A percentile compares a stretch with the other conserved stretches of the same genome.
phyloP scores from a whole-genome alignment of 1,140 invertebrate genomes.

The Pseudachorutes palmiensis region DNA sequence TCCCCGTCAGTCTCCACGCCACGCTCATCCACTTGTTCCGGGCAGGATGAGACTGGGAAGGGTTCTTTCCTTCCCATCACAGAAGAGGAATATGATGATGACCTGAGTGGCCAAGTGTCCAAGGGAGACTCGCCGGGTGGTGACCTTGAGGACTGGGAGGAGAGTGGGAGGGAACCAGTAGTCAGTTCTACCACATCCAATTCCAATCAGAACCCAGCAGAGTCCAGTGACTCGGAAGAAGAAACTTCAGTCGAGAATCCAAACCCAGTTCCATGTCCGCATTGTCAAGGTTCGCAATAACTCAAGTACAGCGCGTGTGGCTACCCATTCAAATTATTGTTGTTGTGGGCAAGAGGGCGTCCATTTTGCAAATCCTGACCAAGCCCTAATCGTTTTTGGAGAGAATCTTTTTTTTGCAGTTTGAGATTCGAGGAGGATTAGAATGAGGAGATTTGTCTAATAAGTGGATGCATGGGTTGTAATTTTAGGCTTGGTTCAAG shows the following conservation, averaged over 20 bases:
- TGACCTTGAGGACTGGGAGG: not conserved
- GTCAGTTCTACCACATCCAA: not conserved
- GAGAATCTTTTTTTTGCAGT: too few species aligned
- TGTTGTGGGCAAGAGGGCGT: too few species aligned
- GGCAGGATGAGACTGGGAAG: too few species aligned
- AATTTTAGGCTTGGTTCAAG: too few species aligned
- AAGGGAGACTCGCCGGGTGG: not conserved
- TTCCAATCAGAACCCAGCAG: not conserved
- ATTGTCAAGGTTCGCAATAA: constrained; percentile 9
- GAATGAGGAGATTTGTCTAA: too few species aligned
- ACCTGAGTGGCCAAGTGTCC: not conserved
- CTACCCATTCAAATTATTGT: too few species aligned
- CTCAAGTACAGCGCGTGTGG: too few species aligned
- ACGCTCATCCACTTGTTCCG: not conserved
- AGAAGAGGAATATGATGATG: not conserved
- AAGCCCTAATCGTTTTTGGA: too few species aligned
- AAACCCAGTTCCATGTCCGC: constrained; percentile 1
- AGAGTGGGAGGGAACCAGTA: not conserved
- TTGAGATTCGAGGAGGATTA: too few species aligned
- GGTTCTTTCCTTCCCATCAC: not conserved
- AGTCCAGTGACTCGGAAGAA: not conserved
- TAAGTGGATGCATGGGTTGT: too few species aligned
- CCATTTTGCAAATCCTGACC: too few species aligned
- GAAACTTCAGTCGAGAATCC: not conserved
- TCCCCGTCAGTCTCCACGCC: not conserved